Percentiles rank a stretch among this genome's conserved stretches.
Conservation (phyloP, 2,888 invertebrate species). For the Archips xylosteana region DNA sequence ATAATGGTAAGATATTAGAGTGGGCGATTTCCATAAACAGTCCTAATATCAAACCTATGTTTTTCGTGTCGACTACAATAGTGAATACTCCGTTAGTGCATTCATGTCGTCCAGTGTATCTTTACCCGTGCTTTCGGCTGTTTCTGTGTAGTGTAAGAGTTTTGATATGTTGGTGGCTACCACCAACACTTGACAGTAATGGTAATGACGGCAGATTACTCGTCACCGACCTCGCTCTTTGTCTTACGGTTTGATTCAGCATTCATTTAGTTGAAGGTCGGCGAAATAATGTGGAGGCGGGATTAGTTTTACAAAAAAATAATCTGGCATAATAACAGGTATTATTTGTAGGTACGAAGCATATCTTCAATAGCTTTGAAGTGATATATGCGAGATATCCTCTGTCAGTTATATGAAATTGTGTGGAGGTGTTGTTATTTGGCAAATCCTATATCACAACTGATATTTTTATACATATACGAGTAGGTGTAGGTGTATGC, state of each 20-base stretch:
- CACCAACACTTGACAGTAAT: slow-evolving; percentile 44
- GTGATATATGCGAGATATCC: too few species aligned
- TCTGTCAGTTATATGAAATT: too few species aligned
- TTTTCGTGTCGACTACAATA: slow-evolving; percentile 24
- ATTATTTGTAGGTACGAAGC: slow-evolving; percentile 5
- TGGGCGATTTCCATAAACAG: slow-evolving; percentile 25
- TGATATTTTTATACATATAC: too few species aligned
- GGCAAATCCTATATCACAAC: too few species aligned
- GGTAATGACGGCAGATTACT: slow-evolving; percentile 43
- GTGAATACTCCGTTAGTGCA: slow-evolving; percentile 32
- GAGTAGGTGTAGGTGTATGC: too few species aligned
- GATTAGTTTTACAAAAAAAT: slow-evolving; percentile 44
- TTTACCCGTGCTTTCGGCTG: neutral
- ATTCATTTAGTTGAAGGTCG: slow-evolving; percentile 47
- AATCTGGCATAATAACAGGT: slow-evolving; percentile 27
- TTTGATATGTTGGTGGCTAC: slow-evolving; percentile 10
- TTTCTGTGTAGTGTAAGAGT: neutral
- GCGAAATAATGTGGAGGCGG: slow-evolving; percentile 45
- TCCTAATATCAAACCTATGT: slow-evolving; percentile 15
- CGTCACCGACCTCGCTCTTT: slow-evolving; percentile 49
- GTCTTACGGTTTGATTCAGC: slow-evolving; percentile 51
- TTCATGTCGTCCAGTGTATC: slow-evolving; percentile 12
- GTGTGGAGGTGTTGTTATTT: too few species aligned
- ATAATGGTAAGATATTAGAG: slow-evolving; percentile 12
- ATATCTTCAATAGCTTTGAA: neutral